These are phyloP conservation scores for Ceyx melanurus DNA, from an alignment of 2,113 vertebrate species.

Conservation along the genomic window DNA sequence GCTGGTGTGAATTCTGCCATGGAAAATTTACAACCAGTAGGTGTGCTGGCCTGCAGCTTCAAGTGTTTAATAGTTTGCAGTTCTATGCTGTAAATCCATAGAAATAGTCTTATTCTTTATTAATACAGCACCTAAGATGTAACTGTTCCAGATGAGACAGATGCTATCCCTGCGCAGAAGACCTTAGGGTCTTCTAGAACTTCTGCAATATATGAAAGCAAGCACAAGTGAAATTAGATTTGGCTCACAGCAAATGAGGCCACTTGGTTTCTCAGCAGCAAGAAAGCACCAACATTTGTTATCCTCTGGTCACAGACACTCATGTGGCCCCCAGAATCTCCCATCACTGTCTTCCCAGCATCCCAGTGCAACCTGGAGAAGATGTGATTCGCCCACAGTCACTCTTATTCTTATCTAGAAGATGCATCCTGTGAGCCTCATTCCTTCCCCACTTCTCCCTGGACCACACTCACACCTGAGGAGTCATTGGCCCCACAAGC, in stretches of 20 bases:
- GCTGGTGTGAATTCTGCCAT: neutral
- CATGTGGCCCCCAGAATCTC: neutral
- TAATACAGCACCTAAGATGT: neutral
- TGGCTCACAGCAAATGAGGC: neutral
- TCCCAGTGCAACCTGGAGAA: neutral
- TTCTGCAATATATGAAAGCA: neutral
- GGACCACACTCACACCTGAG: fast-evolving
- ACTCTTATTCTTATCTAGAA: neutral
- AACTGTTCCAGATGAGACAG: neutral
- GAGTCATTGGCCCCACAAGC: fast-evolving
- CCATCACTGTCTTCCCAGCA: neutral
- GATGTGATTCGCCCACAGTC: fast-evolving
- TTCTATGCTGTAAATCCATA: neutral
- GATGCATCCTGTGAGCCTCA: neutral
- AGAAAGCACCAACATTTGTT: neutral
- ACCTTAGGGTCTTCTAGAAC: neutral
- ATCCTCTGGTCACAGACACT: fast-evolving
- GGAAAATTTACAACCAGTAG: neutral
- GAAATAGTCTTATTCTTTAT: neutral
- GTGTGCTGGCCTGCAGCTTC: neutral
- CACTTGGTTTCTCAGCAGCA: neutral
- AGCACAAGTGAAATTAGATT: neutral
- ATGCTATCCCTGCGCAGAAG: neutral
- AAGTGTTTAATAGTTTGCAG: neutral
- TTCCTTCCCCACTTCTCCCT: neutral